Percentiles rank a stretch among this genome's conserved stretches.
Conservation (phyloP, 2,113 vertebrate species). For the Dendrocopos noguchii region DNA sequence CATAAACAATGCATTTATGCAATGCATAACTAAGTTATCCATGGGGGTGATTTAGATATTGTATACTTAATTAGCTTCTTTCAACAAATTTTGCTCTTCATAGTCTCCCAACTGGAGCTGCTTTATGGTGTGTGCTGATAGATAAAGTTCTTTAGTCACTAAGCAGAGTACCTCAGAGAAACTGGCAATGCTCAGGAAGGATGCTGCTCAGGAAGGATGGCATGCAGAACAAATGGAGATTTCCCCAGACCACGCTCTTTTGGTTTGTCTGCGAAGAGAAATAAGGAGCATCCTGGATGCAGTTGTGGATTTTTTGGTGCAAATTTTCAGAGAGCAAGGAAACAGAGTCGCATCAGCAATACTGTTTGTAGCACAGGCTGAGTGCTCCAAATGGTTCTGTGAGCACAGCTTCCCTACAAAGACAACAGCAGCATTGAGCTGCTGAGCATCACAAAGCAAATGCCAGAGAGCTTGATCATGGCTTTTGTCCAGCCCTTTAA, state of each 20-base stretch:
- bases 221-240: neutral
- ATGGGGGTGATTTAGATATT: neutral
- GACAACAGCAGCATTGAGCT: neutral
- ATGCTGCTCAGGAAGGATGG: neutral
- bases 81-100: neutral
- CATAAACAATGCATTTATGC: neutral
- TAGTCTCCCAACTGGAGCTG: neutral
- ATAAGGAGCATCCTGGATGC: neutral
- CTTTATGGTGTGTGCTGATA: neutral
- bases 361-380: neutral
- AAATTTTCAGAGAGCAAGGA: neutral
- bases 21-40: neutral
- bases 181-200: neutral
- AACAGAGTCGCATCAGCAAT: neutral
- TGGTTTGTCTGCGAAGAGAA: neutral
- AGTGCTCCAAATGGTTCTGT: neutral
- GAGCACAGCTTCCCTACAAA: neutral
- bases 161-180: neutral
- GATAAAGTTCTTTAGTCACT: constrained; percentile 5
- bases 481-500: neutral
- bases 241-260: neutral
- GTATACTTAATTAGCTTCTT: neutral
- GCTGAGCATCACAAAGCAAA: constrained; percentile 2
- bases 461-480: neutral
- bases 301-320: neutral